Base-by-base conservation (phyloP, 2,888 invertebrate genomes). In the Exephanes ischioxanthus region DNA sequence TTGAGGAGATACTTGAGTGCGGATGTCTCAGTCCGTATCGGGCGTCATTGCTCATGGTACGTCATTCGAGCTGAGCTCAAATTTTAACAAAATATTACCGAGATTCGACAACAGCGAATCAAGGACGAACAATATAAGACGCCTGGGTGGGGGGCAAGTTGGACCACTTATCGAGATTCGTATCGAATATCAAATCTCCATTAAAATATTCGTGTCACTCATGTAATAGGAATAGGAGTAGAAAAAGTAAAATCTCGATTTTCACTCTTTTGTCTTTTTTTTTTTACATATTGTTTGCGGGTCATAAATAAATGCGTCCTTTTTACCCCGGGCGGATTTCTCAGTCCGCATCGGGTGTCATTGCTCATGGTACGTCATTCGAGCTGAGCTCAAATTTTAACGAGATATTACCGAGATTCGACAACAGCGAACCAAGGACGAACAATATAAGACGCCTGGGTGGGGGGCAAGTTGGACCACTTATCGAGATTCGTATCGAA, bases 21-120 rank as follows among this genome's bases (percentile, higher is more conserved):
- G 83, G 76, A 83, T 87, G 76, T 80, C 86, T 83, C 63, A 81
- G 83, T 76, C 68, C 80, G 14, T 86, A 83, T 79, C 81, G 81
- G 37, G 68, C 70, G n/a, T 81, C 81, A 26, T 63, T 83, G 53
- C 78, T 87, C 37, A 70, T 84, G 87, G 87, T 85, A 81, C 53
- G 85, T 81, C 7, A 41, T 58, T 16, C 30, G 6, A 26, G 2
- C 55, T 5, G 37, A 48, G 30, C n/a, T 5, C 6, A 22, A 68
- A 48, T 37, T n/a, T n/a, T 11, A 33, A 41, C 9, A 26, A 19
- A 5, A 37, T 9, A 3, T 14, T 14, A 14, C 19, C 53, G 19
- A 53, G 6, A n/a, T 53, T 51, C 51, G 11, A 51, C n/a, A n/a
- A 53, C 4, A 7, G 55, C 55, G 55, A 55, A 7, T 55, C n/a